These are phyloP conservation scores for Chromoteleia sp. DNA, from an alignment of 2,888 invertebrate genomes.

Conservation along the genomic window DNA sequence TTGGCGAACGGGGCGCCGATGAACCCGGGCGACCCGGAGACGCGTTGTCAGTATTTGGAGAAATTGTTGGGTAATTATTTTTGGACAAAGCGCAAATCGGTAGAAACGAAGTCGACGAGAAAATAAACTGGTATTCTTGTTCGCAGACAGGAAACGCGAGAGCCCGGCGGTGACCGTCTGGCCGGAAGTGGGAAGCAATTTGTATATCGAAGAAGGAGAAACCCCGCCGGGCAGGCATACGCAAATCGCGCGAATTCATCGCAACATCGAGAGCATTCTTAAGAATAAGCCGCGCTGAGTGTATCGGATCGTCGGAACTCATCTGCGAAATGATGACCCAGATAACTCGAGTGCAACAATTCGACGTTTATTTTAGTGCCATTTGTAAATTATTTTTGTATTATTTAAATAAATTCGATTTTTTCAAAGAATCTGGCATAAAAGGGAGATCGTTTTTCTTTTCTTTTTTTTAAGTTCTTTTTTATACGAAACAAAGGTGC, in stretches of 20 bases:
- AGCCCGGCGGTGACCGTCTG: conserved; percentile 77
- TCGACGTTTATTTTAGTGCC: conserved; percentile 54
- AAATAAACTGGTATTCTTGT: conserved; percentile 30
- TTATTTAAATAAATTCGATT: conserved; percentile 48
- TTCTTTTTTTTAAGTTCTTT: too few relatives aligned
- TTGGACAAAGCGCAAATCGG: not conserved
- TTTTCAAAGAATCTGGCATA: conserved; percentile 5
- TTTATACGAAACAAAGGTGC: conserved; percentile 25
- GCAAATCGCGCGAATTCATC: conserved; percentile 80
- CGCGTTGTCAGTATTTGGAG: conserved; percentile 86
- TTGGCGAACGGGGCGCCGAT: conserved; percentile 83
- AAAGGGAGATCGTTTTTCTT: not conserved
- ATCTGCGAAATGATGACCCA: not conserved
- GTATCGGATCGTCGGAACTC: not conserved
- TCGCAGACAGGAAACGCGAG: conserved; percentile 80
- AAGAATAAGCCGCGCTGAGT: conserved; percentile 73
- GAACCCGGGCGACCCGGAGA: conserved; percentile 85
- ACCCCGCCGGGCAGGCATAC: conserved; percentile 74
- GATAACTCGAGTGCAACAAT: conserved; percentile 25
- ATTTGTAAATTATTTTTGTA: conserved; percentile 66
- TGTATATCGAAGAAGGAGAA: conserved; percentile 81
- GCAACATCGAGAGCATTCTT: conserved; percentile 80
- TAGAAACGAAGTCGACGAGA: conserved; percentile 1
- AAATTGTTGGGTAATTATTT: conserved; percentile 85
- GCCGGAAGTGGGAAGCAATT: conserved; percentile 80